Evolutionary conservation across 2,113 vertebrate genomes (phyloP).

Genomic region (Petaurus breviceps): DNA sequence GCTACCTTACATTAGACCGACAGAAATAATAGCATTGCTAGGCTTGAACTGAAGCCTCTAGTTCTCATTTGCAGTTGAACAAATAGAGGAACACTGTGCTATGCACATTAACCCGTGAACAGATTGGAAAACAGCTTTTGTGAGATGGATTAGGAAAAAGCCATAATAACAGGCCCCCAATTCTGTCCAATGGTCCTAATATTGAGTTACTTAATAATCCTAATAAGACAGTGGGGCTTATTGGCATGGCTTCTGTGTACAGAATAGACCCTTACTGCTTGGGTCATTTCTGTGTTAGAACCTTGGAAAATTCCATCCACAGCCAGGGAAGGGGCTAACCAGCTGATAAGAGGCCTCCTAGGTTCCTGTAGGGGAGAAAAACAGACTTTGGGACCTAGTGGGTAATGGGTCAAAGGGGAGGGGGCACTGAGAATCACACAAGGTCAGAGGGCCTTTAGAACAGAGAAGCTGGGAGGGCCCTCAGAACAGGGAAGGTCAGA

Average conservation of each 20-base stretch:
- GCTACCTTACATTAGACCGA: not conserved
- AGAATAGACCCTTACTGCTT: not conserved
- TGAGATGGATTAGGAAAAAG: constrained; percentile 16
- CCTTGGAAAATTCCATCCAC: not conserved
- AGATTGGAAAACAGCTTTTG: constrained; percentile 45
- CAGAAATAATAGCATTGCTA: constrained; percentile 31
- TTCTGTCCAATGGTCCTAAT: not conserved
- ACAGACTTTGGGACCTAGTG: not conserved
- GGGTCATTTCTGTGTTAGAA: not conserved
- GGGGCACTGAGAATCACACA: not conserved
- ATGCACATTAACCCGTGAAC: constrained; percentile 3
- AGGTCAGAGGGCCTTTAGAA: no score
- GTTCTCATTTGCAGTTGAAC: constrained; percentile 22
- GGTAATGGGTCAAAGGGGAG: not conserved
- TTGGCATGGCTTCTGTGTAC: constrained; percentile 19
- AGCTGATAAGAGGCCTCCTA: not conserved
- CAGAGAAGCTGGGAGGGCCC: no score
- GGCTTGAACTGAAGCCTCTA: not conserved
- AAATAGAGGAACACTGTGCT: constrained; percentile 4
- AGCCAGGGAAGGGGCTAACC: not conserved
- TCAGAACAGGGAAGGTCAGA: not conserved
- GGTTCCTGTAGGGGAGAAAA: not conserved
- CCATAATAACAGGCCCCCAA: constrained; percentile 42
- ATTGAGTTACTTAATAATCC: constrained; percentile 42
- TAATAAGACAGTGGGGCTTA: constrained; percentile 26